Base-by-base conservation (phyloP, 2,113 vertebrate species). In the Nannobrachium achirus region DNA sequence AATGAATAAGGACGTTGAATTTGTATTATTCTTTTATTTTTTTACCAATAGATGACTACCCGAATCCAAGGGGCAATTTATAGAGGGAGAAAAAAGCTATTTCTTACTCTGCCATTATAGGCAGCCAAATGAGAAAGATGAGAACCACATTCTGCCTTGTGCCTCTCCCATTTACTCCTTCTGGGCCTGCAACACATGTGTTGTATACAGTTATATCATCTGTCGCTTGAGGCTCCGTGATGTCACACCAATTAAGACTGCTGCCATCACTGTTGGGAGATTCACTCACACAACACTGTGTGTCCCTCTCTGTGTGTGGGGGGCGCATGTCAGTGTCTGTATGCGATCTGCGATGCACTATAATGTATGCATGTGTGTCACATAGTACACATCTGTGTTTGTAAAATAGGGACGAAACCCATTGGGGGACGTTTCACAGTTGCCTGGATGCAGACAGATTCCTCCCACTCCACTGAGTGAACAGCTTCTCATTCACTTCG, bases 231-330 rank as follows among this genome's bases (percentile, higher is more conserved):
- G 78, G 69, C 65, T 56, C 69, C 46, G 77, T 56, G 45, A 69
- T 83, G 49, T 49, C 53, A 75, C 57, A 74, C 71, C 71, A 80
- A 80, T 85, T 79, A 85, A 69, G 63, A 77, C 61, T 4, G 59
- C 51, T 38, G 25, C 55, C 64, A 63, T 79, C 68, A 63, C 80
- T 76, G 53, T 56, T 48, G 58, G 61, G 48, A 80, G 38, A 70
- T 38, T 55, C 59, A 52, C 58, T 14, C 58, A 65, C 42, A 67
- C 62, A 60, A 77, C 68, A 19, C 6, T 25, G 66, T 49, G 52
- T 33, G 66, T 14, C 15, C 51, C 25, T 56, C 45, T 11, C 18
- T 46, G 20, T 14, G 46, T 56, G 39, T 41, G 52, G 10, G n/a
- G 25, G 33, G 39, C 7, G n/a, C 41, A n/a, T n/a, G n/a, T n/a